Evolutionary conservation across 2,888 invertebrate species (phyloP), one percentile per base, ranked within the genome.

Genomic region (Cephalotes varians): DNA sequence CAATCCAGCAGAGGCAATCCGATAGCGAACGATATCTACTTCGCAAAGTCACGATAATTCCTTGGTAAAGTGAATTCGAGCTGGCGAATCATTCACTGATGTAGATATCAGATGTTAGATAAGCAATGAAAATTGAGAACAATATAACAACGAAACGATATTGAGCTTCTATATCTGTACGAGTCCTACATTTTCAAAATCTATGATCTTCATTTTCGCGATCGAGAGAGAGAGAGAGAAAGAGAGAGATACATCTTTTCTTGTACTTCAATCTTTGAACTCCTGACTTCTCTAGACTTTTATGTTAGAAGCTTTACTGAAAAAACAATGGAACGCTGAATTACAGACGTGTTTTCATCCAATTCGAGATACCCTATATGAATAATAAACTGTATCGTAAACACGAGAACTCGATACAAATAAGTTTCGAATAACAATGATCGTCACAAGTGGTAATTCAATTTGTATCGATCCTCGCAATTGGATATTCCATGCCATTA

Each of bases 11-110:
- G 62, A 81, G 12, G 51, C 37, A 86, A 85, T 86, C 76, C 80
- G 87, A 86, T 88, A 90, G 88, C 90, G 67, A 81, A 40, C 73
- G 82, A 87, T 87, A 89, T 86, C 86, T 62, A 71, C 74, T 77
- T 56, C 62, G 44, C 81, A 82, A 81, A 88, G 65, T 83, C n/a
- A 62, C 74, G 60, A 21, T 86, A 85, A 85, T 69, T 84, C 69
- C 10, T 82, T 49, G 15, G 54, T 18, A 69, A 77, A 56, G 31
- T 67, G 54, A 67, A 67, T 54, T 44, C 71, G 44, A 69, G 25
- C 44, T 31, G 21, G 74, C 28, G 44, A 47, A 40, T 9, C 40
- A 28, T 31, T 56, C 71, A 4, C 69, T n/a, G 31, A 77, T 34
- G 71, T 15, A 76, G 76, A 76, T 76, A 77, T 77, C 76, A 62